Percentiles rank a stretch among this genome's conserved stretches.
phyloP scores from a whole-genome alignment of 2,888 invertebrate species.

The Mythimna ferrago region DNA sequence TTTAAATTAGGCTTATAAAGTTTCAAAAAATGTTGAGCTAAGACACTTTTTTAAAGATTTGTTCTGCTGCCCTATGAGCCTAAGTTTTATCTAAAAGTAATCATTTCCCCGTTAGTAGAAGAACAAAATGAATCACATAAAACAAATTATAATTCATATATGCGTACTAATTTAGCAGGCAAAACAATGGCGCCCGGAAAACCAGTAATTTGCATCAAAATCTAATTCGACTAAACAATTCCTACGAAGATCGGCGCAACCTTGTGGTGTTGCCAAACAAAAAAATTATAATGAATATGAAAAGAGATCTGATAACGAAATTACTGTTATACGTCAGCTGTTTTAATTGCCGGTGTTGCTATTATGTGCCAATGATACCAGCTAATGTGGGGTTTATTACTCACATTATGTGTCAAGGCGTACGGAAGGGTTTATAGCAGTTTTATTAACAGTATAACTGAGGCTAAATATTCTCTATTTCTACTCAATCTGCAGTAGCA shows the following conservation, averaged over 20 bases:
- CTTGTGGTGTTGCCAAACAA: slow-evolving; percentile 64
- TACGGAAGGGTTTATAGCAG: slow-evolving; percentile 44
- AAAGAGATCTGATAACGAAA: slow-evolving; percentile 67
- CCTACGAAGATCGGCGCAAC: slow-evolving; percentile 58
- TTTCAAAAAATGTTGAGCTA: no score
- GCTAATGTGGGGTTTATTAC: slow-evolving; percentile 51
- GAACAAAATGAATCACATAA: slow-evolving; percentile 39
- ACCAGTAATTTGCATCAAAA: slow-evolving; percentile 58
- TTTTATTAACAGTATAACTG: slow-evolving; percentile 39
- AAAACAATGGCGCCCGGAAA: slow-evolving; percentile 60
- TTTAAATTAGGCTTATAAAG: slow-evolving; percentile 1
- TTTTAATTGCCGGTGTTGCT: slow-evolving; percentile 63
- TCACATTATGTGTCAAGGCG: slow-evolving; percentile 56
- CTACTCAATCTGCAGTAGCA: neutral
- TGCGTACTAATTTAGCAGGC: slow-evolving; percentile 42
- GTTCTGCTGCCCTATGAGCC: neutral
- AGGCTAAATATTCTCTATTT: slow-evolving; percentile 21
- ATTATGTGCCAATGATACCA: slow-evolving; percentile 64
- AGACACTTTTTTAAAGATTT: neutral
- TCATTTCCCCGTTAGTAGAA: slow-evolving; percentile 12
- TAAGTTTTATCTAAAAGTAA: slow-evolving; percentile 5
- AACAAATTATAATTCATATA: slow-evolving; percentile 51
- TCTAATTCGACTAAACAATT: slow-evolving; percentile 58
- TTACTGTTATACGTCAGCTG: slow-evolving; percentile 61
- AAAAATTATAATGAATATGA: slow-evolving; percentile 57